Evolutionary conservation across 1,140 invertebrate genomes (phyloP).

Genomic region (Drosophila punjabiensis): DNA sequence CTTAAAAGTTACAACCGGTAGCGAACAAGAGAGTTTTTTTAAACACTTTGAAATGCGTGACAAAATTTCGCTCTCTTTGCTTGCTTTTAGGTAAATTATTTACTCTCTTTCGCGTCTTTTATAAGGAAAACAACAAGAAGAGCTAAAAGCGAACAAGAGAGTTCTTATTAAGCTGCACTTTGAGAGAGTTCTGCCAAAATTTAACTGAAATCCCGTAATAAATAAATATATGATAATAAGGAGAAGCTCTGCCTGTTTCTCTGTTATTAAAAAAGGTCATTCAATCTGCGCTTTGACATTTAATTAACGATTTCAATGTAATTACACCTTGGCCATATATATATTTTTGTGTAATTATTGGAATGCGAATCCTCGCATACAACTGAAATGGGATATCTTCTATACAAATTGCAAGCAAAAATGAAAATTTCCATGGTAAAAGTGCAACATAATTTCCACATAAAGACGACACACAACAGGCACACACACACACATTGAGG

Average conservation of each 20-base stretch:
- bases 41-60: no score
- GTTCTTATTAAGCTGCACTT: neutral
- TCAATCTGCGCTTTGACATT: neutral
- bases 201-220: neutral
- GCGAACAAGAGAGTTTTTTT: no score
- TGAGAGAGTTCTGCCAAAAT: no score
- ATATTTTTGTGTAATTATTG: neutral
- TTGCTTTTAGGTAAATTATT: no score
- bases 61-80: no score
- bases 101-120: no score
- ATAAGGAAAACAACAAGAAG: no score
- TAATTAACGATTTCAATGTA: neutral
- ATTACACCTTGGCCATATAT: neutral
- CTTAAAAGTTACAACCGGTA: no score
- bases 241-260: neutral
- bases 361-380: neutral
- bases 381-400: neutral
- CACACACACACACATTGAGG: neutral
- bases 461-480: neutral
- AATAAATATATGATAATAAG: neutral
- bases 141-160: no score
- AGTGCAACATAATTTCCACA: slow-evolving; percentile 9
- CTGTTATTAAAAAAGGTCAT: neutral
- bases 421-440: slow-evolving; percentile 4
- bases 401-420: neutral